phyloP scores from a whole-genome alignment of 2,113 vertebrate genomes.

The Notiomystis cincta region DNA sequence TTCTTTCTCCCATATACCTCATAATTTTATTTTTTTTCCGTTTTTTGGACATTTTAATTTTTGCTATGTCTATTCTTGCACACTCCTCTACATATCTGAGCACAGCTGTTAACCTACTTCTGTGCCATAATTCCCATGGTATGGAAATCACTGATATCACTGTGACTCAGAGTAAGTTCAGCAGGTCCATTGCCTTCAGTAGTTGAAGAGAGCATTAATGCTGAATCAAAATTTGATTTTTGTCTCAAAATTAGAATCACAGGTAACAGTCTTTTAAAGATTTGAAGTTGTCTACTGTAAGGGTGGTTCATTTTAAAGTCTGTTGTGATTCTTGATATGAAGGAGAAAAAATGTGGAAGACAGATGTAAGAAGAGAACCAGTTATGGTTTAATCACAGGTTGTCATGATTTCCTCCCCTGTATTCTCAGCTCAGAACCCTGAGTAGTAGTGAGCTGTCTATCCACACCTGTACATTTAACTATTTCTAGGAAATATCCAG shows the following conservation, averaged over 20 bases:
- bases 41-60: constrained; percentile 17
- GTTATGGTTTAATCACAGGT: not conserved
- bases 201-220: not conserved
- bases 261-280: not conserved
- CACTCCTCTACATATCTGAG: constrained; percentile 12
- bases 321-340: not conserved
- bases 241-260: not conserved
- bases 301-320: not conserved
- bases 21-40: not conserved
- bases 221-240: not conserved
- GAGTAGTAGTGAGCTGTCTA: not conserved
- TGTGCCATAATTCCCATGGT: not conserved
- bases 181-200: not conserved
- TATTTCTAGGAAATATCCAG: not conserved
- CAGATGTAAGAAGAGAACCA: not conserved
- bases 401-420: not conserved
- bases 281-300: not conserved
- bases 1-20: constrained; percentile 2
- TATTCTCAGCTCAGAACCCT: not conserved
- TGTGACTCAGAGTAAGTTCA: not conserved
- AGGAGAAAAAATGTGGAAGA: not conserved
- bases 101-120: constrained; percentile 49
- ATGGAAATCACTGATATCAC: not conserved
- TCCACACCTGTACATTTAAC: not conserved
- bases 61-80: constrained; percentile 15